A percentile compares a stretch with the other conserved stretches of the same genome.
Conservation (phyloP, 1,140 invertebrate species). For the Drosophila takahashii region DNA sequence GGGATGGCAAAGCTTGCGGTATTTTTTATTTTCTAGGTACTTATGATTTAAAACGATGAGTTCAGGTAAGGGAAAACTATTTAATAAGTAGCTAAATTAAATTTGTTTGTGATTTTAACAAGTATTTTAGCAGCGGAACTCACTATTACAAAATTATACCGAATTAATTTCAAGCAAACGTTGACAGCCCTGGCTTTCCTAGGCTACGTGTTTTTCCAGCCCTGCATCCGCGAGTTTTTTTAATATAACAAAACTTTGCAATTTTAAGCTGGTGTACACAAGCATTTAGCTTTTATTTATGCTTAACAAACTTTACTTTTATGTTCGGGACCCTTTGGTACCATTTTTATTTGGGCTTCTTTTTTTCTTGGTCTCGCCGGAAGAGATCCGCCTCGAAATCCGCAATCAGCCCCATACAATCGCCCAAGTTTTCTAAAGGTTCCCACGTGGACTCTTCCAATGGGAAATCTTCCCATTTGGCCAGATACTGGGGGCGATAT, state of each 20-base stretch:
- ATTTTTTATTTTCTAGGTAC: not conserved
- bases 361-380: not conserved
- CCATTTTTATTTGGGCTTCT: not conserved
- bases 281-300: not conserved
- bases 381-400: conserved; percentile 36
- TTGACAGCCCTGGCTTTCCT: no score
- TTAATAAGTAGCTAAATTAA: no score
- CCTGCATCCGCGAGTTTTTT: not conserved
- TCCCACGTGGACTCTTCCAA: conserved; percentile 48
- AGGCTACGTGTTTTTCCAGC: no score
- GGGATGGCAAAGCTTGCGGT: not conserved
- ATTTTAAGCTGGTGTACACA: not conserved
- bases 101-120: no score
- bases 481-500: conserved; percentile 17
- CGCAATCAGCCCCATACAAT: conserved; percentile 32
- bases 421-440: conserved; percentile 38
- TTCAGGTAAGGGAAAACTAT: no score
- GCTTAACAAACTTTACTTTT: no score
- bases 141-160: no score
- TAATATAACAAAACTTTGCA: not conserved
- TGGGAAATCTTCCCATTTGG: conserved; percentile 46
- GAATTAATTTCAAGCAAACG: no score
- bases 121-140: no score
- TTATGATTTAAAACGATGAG: no score
- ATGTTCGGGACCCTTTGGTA: no score